A percentile compares a stretch with the other conserved stretches of the same genome.
Evolutionary conservation across 2,888 invertebrate genomes (phyloP).

Genomic region (Stenurella melanura): DNA sequence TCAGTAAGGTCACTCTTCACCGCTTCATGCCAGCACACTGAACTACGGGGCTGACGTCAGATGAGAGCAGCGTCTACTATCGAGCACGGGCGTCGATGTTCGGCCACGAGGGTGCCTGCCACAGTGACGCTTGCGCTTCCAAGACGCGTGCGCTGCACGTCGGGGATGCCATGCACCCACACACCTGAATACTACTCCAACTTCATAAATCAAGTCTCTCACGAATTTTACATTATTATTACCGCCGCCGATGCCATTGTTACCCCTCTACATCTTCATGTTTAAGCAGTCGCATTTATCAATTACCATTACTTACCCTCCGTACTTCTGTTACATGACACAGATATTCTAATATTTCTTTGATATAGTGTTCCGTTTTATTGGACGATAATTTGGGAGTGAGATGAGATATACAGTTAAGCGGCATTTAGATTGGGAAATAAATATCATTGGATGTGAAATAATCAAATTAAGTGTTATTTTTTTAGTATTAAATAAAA

Average conservation of each 20-base stretch:
- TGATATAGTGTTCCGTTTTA: slow-evolving; percentile 11
- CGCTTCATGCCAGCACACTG: slow-evolving; percentile 72
- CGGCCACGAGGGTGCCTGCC: slow-evolving; percentile 70
- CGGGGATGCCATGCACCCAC: slow-evolving; percentile 58
- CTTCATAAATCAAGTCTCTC: slow-evolving; percentile 58
- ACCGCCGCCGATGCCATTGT: slow-evolving; percentile 51
- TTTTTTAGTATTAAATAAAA: too few species aligned
- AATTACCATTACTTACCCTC: slow-evolving; percentile 46
- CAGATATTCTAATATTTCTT: slow-evolving; percentile 32
- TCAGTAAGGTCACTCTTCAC: slow-evolving; percentile 69
- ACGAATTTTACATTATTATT: slow-evolving; percentile 58
- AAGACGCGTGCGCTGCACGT: slow-evolving; percentile 65
- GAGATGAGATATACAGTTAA: too few species aligned
- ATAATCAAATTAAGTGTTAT: too few species aligned
- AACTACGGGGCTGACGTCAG: slow-evolving; percentile 69
- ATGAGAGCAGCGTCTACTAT: slow-evolving; percentile 72
- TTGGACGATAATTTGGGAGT: slow-evolving; percentile 4
- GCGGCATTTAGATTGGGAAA: too few species aligned
- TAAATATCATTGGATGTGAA: too few species aligned
- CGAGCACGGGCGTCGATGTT: slow-evolving; percentile 70
- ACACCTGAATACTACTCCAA: slow-evolving; percentile 60
- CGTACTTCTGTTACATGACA: slow-evolving; percentile 7
- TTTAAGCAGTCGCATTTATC: slow-evolving; percentile 53
- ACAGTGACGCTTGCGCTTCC: slow-evolving; percentile 68
- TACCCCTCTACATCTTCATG: slow-evolving; percentile 51